Evolutionary conservation across 1,140 invertebrate species (phyloP).

Genomic region (Drosophila santomea): DNA sequence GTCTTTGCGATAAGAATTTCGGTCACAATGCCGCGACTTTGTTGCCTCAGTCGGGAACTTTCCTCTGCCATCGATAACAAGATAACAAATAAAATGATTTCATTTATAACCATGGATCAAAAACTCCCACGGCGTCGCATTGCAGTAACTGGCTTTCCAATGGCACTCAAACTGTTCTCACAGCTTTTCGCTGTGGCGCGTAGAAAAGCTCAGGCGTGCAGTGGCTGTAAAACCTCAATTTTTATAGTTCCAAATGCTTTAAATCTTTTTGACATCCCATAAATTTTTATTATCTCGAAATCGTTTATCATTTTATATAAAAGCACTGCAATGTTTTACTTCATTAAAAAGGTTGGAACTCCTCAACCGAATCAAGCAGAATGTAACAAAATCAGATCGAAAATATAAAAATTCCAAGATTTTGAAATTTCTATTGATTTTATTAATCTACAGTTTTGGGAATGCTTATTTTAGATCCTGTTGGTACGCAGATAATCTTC

Average conservation of each 20-base stretch:
- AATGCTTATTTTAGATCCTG: constrained; percentile 58
- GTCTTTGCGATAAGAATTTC: constrained; percentile 15
- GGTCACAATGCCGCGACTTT: constrained; percentile 53
- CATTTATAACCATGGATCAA: constrained; percentile 62
- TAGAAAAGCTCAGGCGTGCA: constrained; percentile 40
- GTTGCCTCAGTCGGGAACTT: constrained; percentile 33
- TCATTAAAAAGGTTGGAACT: too few relatives aligned
- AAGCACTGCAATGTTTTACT: too few relatives aligned
- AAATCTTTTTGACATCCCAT: too few relatives aligned
- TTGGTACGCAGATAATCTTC: constrained; percentile 74
- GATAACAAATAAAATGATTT: constrained; percentile 60
- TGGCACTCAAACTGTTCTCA: constrained; percentile 25
- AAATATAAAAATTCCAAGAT: background rate
- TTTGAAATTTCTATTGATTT: constrained; percentile 1
- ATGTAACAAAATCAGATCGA: too few relatives aligned
- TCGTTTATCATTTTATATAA: too few relatives aligned
- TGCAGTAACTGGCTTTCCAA: constrained; percentile 48
- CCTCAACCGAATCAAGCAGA: too few relatives aligned
- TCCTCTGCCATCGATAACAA: constrained; percentile 62
- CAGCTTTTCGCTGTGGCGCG: constrained; percentile 36
- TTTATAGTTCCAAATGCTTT: too few relatives aligned
- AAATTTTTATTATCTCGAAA: too few relatives aligned
- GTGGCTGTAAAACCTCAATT: constrained; percentile 7
- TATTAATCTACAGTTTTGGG: constrained; percentile 27
- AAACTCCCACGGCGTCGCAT: constrained; percentile 50